Conservation (phyloP, 1,140 invertebrate genomes). For the Hyphantria cunea region DNA sequence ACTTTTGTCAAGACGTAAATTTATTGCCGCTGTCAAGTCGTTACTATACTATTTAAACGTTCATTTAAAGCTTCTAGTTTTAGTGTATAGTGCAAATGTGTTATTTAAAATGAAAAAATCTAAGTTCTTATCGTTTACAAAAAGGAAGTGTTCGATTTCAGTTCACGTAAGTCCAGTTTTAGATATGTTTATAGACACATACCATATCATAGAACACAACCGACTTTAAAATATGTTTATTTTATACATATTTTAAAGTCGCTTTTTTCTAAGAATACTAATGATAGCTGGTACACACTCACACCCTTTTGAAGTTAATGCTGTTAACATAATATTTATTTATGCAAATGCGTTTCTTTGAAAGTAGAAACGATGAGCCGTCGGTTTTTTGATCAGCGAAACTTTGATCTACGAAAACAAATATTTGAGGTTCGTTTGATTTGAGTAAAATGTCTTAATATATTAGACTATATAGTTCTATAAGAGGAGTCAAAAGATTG, state of each 20-base stretch:
- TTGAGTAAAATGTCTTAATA: neutral
- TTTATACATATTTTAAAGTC: conserved; percentile 7
- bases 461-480: no score
- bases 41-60: no score
- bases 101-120: no score
- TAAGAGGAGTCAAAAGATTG: no score
- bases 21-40: no score
- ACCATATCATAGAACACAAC: no score
- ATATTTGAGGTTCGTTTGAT: neutral
- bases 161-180: conserved; percentile 16
- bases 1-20: no score
- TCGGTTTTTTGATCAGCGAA: neutral
- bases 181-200: no score
- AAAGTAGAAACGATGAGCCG: conserved; percentile 5
- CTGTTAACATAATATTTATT: conserved; percentile 26
- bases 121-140: conserved; percentile 12
- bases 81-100: no score
- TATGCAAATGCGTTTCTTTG: conserved; percentile 22
- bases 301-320: conserved; percentile 26
- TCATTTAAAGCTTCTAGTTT: no score
- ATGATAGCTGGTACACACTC: conserved; percentile 17
- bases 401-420: no score
- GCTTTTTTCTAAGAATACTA: conserved; percentile 6
- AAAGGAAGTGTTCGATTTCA: conserved; percentile 10
- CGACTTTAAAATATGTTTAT: no score